Evolutionary conservation across 2,113 vertebrate species (phyloP).

Genomic region (Dromaius novaehollandiae): DNA sequence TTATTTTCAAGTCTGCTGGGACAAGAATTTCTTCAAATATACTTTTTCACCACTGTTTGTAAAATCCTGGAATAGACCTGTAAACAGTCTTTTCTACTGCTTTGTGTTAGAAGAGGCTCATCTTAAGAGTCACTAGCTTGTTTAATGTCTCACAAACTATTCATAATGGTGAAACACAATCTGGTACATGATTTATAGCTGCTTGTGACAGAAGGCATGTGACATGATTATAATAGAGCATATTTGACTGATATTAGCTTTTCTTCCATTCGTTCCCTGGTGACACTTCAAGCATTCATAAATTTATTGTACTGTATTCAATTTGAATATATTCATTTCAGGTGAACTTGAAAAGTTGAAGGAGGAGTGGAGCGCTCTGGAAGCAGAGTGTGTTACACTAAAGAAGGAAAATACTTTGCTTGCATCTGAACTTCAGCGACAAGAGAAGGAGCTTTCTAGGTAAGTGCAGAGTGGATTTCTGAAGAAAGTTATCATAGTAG

Average conservation of each 20-base stretch:
- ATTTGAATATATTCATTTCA: conserved; percentile 52
- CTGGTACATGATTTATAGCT: not conserved
- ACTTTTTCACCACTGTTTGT: not conserved
- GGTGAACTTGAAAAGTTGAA: conserved; percentile 88
- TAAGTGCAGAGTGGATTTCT: conserved; percentile 56
- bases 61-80: not conserved
- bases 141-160: not conserved
- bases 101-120: not conserved
- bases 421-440: conserved; percentile 82
- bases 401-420: conserved; percentile 85
- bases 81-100: not conserved
- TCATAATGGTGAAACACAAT: not conserved
- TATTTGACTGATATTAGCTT: not conserved
- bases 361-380: conserved; percentile 83
- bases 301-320: not conserved
- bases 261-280: not conserved
- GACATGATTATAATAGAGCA: not conserved
- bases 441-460: conserved; percentile 92
- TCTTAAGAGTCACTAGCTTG: not conserved
- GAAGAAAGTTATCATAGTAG: not conserved
- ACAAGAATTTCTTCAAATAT: not conserved
- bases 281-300: not conserved
- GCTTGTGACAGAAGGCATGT: not conserved
- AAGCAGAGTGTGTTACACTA: conserved; percentile 87
- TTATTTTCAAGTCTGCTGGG: not conserved